Conservation (phyloP, 2,888 invertebrate species). For the Theretra japonica region DNA sequence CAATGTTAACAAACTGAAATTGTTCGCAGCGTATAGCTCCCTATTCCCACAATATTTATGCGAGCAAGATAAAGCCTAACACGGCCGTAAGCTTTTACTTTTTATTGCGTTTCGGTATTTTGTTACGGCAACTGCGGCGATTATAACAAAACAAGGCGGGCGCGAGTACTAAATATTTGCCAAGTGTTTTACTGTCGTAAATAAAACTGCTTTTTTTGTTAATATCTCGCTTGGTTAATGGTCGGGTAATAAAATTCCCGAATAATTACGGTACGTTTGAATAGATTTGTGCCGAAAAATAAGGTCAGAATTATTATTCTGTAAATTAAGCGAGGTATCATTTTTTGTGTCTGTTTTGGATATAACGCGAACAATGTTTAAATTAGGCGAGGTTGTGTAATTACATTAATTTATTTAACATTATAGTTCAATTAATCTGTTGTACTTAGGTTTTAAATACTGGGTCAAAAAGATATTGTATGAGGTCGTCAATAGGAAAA, state of each 20-base stretch:
- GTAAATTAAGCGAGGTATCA: no score
- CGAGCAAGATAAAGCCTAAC: constrained; percentile 65
- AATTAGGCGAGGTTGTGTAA: no score
- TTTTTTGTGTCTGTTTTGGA: no score
- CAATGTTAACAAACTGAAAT: constrained; percentile 73
- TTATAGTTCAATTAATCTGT: no score
- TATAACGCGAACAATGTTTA: no score
- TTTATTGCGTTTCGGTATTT: constrained; percentile 65
- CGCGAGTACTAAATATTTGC: constrained; percentile 23
- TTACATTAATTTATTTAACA: no score
- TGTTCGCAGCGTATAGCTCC: constrained; percentile 56
- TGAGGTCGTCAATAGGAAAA: no score
- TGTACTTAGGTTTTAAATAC: no score
- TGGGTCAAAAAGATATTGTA: no score
- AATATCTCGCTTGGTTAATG: constrained; percentile 5
- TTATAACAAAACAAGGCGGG: constrained; percentile 42
- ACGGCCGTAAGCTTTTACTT: constrained; percentile 62
- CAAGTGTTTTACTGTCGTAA: constrained; percentile 21
- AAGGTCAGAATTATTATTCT: background rate
- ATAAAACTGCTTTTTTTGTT: constrained; percentile 15
- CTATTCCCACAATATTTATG: constrained; percentile 63
- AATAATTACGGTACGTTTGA: constrained; percentile 5
- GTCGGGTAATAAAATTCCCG: constrained; percentile 4
- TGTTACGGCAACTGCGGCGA: constrained; percentile 59
- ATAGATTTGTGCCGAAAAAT: background rate